phyloP scores from a whole-genome alignment of 2,797 vertebrate genomes.

The Hemibagrus guttatus region DNA sequence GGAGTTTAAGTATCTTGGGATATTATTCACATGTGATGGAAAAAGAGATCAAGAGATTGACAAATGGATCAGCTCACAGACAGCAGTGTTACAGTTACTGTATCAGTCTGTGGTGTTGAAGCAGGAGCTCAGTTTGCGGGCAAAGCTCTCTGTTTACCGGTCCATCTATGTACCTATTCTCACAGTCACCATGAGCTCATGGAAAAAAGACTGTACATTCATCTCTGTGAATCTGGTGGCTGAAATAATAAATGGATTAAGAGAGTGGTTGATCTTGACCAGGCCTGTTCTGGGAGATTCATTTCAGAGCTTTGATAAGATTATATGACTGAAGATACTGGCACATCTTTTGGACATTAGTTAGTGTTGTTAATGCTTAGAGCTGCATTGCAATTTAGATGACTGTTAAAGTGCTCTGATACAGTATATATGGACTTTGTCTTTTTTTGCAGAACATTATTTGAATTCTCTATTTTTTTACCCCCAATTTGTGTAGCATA shows the following conservation, averaged over 20 bases:
- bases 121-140: constrained; percentile 12
- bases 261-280: constrained; percentile 39
- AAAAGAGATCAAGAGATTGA: not conserved
- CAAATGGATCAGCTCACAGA: not conserved
- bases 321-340: constrained; percentile 39
- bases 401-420: not conserved
- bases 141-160: constrained; percentile 33
- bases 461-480: not conserved
- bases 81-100: constrained; percentile 8
- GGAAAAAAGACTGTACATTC: constrained; percentile 42
- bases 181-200: constrained; percentile 43
- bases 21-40: constrained; percentile 14
- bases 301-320: constrained; percentile 34
- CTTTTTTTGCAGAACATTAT: not conserved
- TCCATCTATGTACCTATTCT: not conserved
- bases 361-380: not conserved
- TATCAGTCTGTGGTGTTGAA: not conserved
- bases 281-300: constrained; percentile 26
- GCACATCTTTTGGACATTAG: constrained; percentile 6
- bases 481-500: constrained; percentile 9
- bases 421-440: not conserved
- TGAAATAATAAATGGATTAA: constrained; percentile 43
- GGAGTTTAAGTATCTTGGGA: not conserved
- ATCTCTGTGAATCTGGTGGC: constrained; percentile 41
- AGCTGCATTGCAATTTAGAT: not conserved